Evolutionary conservation across 2,113 vertebrate genomes (phyloP), one percentile per base, ranked within the genome.

Genomic region (Calonectris borealis): DNA sequence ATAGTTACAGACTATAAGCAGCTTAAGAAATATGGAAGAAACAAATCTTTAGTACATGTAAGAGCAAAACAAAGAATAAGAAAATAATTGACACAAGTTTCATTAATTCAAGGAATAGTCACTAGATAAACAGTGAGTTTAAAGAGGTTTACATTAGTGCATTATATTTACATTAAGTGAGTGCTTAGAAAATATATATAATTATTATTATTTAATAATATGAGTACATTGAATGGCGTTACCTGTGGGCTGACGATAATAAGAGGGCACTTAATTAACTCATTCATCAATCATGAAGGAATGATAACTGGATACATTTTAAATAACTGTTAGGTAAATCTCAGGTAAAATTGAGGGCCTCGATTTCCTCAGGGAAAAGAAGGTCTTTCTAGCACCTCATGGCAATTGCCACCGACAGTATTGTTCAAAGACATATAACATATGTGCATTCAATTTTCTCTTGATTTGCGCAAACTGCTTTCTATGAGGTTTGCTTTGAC

Each of bases 11-110:
- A 29, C 12, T 54, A 16, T 9, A 69, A 65, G 27, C 7, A 77
- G 12, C 25, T 46, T 76, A 64, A 36, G n/a, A 81, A 73, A 57
- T 38, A 54, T 2, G 7, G 49, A 84, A 75, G 21, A 3, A 16
- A 34, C 1, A 54, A 70, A n/a, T 20, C 2, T 25, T 55, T 58
- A 46, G 7, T n/a, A 27, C 0, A 0, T 19, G 3, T 11, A 54
- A 49, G 7, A 60, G 1, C 7, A 77, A 88, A 92, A 60, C 3
- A 27, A 40, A 11, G 3, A 82, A 36, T 36, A 79, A 44, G 21
- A 42, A 61, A 75, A 26, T 27, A 64, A 57, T 6, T 13, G 2
- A 38, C 29, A 3, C 11, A 54, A 62, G 16, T 78, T 66, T 55
- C 15, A 58, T 80, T 77, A 72, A 82, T 95, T 81, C 34, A 71